phyloP scores from a whole-genome alignment of 2,797 vertebrate genomes.

The Margarornis squamiger region DNA sequence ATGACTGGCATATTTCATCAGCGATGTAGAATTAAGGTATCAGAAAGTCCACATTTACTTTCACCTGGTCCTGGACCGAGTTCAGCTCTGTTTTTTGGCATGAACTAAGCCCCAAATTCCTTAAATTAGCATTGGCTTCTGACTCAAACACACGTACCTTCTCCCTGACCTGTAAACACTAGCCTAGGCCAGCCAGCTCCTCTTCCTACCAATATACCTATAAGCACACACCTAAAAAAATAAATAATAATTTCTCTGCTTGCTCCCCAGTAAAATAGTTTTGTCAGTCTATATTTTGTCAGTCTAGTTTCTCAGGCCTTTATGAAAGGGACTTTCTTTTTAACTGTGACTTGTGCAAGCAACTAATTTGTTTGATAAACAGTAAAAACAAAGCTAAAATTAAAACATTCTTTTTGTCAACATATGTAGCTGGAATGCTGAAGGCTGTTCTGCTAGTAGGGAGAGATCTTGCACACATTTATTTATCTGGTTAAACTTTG shows the following conservation, averaged over 20 bases:
- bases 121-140: neutral
- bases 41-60: neutral
- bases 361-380: conserved; percentile 52
- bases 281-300: neutral
- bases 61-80: neutral
- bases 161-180: neutral
- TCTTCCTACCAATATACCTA: neutral
- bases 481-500: conserved; percentile 66
- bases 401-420: conserved; percentile 51
- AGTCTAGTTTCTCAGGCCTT: neutral
- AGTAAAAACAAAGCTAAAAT: conserved; percentile 58
- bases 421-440: conserved; percentile 40
- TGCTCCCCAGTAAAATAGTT: conserved; percentile 24
- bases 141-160: neutral
- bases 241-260: neutral
- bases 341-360: conserved; percentile 3
- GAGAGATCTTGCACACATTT: conserved; percentile 44
- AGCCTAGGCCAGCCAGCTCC: neutral
- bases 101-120: neutral
- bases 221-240: neutral
- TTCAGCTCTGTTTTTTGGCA: neutral
- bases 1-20: neutral
- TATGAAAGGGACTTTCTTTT: conserved; percentile 36
- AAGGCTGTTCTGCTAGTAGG: conserved; percentile 9
- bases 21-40: neutral